These are phyloP conservation scores for Tragopan temminckii DNA, from an alignment of 2,797 vertebrate species.

Conservation along the genomic window DNA sequence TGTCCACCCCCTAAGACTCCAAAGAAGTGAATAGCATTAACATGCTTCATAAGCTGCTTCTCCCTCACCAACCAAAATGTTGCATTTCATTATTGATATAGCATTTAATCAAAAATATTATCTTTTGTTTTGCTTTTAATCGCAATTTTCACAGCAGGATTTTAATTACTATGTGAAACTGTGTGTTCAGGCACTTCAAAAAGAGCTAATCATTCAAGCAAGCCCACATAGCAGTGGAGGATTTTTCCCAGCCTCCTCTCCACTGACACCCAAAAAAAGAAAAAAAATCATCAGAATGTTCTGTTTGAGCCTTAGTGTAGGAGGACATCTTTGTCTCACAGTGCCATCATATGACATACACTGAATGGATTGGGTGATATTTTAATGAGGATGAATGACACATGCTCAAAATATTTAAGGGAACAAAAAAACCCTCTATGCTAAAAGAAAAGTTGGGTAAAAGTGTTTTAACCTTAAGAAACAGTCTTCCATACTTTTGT, in stretches of 20 bases:
- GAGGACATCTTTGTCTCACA: constrained; percentile 69
- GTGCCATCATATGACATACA: constrained; percentile 65
- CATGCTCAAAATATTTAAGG: constrained; percentile 63
- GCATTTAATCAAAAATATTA: constrained; percentile 8
- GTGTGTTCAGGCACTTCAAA: constrained; percentile 28
- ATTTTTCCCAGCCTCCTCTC: constrained; percentile 47
- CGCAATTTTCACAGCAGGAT: constrained; percentile 44
- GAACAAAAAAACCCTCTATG: not conserved
- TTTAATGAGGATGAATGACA: constrained; percentile 56
- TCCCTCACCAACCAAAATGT: constrained; percentile 3
- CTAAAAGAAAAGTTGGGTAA: not conserved
- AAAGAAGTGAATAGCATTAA: not conserved
- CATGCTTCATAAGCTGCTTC: not conserved
- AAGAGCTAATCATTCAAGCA: constrained; percentile 47
- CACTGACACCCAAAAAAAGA: constrained; percentile 19
- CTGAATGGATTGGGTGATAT: constrained; percentile 46
- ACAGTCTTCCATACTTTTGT: not conserved
- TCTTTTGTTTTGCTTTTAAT: constrained; percentile 51
- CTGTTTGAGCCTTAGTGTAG: constrained; percentile 47
- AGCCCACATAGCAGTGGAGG: constrained; percentile 51
- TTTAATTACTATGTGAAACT: constrained; percentile 60
- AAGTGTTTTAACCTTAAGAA: not conserved
- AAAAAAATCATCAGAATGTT: constrained; percentile 33
- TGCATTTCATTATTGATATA: constrained; percentile 11
- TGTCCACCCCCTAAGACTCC: not conserved